Percentiles rank a stretch among this genome's conserved stretches.
These are phyloP conservation scores for Eilema sororculum DNA, from an alignment of 2,888 invertebrate species.

Conservation along the genomic window DNA sequence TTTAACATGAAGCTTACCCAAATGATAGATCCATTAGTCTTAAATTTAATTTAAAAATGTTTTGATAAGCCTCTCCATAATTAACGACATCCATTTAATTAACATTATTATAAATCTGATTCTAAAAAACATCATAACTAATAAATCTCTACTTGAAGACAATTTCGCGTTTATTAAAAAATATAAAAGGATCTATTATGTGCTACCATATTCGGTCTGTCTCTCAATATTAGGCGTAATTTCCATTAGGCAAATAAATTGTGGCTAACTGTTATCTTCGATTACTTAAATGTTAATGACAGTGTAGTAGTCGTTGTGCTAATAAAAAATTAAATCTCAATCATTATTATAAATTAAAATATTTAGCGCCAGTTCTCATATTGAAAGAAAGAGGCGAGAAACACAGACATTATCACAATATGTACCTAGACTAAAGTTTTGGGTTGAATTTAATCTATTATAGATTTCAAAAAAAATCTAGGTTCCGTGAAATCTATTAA, in stretches of 20 bases:
- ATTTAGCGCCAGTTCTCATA: background rate
- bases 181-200: slow-evolving; percentile 14
- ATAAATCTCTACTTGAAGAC: slow-evolving; percentile 18
- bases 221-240: background rate
- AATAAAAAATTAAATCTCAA: background rate
- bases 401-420: no score
- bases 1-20: slow-evolving; percentile 10
- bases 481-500: no score
- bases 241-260: background rate
- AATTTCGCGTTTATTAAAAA: slow-evolving; percentile 19
- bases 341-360: background rate
- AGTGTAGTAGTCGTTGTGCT: background rate
- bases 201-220: background rate
- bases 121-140: slow-evolving; percentile 15
- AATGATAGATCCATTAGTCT: slow-evolving; percentile 6
- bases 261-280: background rate
- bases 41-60: slow-evolving; percentile 17
- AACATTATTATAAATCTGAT: slow-evolving; percentile 17
- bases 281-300: background rate
- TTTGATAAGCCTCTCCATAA: slow-evolving; percentile 16
- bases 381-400: background rate
- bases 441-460: no score
- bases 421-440: no score
- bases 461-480: no score
- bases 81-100: slow-evolving; percentile 13